phyloP scores from a whole-genome alignment of 2,797 vertebrate genomes.

The Danio tinwini region DNA sequence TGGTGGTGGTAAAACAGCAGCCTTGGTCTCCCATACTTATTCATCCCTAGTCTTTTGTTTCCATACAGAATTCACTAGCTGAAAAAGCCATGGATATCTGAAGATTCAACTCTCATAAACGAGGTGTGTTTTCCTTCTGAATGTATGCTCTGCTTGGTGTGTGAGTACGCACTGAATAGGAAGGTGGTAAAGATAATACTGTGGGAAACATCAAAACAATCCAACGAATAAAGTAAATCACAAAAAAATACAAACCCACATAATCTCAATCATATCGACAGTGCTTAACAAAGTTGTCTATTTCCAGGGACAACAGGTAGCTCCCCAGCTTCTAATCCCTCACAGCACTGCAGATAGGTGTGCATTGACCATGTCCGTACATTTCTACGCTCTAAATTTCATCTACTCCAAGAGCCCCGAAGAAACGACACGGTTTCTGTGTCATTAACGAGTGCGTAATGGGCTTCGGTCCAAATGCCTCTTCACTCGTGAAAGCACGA shows the following conservation, averaged over 20 bases:
- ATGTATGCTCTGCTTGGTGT: neutral
- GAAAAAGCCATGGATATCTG: neutral
- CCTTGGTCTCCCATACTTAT: neutral
- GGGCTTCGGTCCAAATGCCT: slow-evolving; percentile 66
- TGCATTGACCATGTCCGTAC: slow-evolving; percentile 19
- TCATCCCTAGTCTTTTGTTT: slow-evolving; percentile 1
- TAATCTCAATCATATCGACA: neutral
- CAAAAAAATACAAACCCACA: neutral
- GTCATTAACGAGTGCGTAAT: slow-evolving; percentile 67
- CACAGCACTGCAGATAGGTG: slow-evolving; percentile 27
- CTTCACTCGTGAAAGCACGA: slow-evolving; percentile 44
- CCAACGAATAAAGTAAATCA: neutral
- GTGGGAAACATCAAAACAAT: neutral
- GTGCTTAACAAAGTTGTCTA: slow-evolving; percentile 4
- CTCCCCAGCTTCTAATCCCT: slow-evolving; percentile 46
- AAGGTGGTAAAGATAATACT: neutral
- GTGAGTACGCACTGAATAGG: neutral
- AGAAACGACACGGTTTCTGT: slow-evolving; percentile 58
- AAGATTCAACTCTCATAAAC: neutral
- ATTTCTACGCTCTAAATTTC: slow-evolving; percentile 42
- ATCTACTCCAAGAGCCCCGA: slow-evolving; percentile 47
- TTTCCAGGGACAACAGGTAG: slow-evolving; percentile 75
- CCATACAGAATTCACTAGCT: neutral
- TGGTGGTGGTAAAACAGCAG: neutral
- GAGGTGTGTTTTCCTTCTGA: neutral